A percentile compares a stretch with the other conserved stretches of the same genome.
Conservation (phyloP, 2,888 invertebrate species). For the Acheta domesticus region DNA sequence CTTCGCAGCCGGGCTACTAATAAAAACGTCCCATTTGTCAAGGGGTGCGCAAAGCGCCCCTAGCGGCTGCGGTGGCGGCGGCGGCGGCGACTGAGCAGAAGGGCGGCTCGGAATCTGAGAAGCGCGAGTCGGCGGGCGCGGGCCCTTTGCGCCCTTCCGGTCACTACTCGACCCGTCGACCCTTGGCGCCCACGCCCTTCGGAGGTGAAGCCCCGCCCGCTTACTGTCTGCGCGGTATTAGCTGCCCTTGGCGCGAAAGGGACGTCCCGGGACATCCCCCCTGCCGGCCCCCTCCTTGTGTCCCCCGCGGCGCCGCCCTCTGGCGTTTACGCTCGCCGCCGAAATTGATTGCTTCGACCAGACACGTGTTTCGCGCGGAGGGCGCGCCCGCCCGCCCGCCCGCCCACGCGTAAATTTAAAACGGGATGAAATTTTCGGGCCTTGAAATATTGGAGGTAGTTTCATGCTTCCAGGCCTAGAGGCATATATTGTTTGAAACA, state of each 20-base stretch:
- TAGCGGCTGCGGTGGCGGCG: too few relatives aligned
- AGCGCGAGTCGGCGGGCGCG: background rate
- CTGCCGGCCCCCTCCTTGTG: too few relatives aligned
- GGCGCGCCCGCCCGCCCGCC: background rate
- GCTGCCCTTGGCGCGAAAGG: too few relatives aligned
- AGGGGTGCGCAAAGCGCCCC: background rate
- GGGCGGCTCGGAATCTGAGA: background rate
- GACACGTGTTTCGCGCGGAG: background rate
- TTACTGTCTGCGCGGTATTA: too few relatives aligned
- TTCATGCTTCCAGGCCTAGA: too few relatives aligned
- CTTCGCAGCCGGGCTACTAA: background rate
- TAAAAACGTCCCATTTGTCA: constrained; percentile 18
- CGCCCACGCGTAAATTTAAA: background rate
- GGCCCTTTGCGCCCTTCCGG: background rate
- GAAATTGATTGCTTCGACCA: background rate
- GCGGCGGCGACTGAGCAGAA: background rate
- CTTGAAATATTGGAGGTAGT: too few relatives aligned
- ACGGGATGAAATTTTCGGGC: too few relatives aligned
- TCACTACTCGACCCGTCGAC: background rate
- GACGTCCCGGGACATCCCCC: too few relatives aligned
- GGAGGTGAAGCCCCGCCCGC: too few relatives aligned
- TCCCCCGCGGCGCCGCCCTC: too few relatives aligned
- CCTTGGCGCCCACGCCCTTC: background rate
- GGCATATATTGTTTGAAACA: too few relatives aligned
- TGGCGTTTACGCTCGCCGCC: too few relatives aligned